Conservation (phyloP, 2,797 vertebrate species). For the Myotis daubentonii region DNA sequence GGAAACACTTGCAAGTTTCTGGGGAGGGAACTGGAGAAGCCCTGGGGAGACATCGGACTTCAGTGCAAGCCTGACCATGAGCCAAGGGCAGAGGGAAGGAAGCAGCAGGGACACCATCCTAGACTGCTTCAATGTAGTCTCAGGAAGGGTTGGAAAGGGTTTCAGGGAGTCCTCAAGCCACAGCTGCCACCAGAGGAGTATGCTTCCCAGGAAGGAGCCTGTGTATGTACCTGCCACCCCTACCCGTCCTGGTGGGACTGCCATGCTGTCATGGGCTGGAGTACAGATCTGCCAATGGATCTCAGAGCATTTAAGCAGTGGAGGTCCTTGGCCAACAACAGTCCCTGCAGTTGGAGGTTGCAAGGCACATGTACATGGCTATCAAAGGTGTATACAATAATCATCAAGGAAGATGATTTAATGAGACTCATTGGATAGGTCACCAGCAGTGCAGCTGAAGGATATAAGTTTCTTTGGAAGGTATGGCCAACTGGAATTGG, state of each 20-base stretch:
- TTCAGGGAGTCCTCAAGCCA: background rate
- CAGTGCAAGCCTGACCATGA: background rate
- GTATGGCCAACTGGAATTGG: background rate
- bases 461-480: background rate
- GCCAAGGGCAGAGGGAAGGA: background rate
- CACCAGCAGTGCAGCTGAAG: background rate
- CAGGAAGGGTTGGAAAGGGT: background rate
- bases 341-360: background rate
- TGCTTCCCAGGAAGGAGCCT: background rate
- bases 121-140: background rate
- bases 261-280: background rate
- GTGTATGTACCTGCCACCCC: background rate
- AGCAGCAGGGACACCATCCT: accelerated
- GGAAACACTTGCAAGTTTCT: background rate
- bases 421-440: background rate
- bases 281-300: background rate
- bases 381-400: background rate
- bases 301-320: background rate
- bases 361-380: background rate
- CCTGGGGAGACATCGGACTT: background rate
- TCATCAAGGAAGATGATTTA: background rate
- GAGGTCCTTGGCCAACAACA: background rate
- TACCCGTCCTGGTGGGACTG: background rate
- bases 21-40: background rate
- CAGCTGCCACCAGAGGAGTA: background rate